phyloP scores from a whole-genome alignment of 1,140 invertebrate species.

The Rhagoletis zephyria region DNA sequence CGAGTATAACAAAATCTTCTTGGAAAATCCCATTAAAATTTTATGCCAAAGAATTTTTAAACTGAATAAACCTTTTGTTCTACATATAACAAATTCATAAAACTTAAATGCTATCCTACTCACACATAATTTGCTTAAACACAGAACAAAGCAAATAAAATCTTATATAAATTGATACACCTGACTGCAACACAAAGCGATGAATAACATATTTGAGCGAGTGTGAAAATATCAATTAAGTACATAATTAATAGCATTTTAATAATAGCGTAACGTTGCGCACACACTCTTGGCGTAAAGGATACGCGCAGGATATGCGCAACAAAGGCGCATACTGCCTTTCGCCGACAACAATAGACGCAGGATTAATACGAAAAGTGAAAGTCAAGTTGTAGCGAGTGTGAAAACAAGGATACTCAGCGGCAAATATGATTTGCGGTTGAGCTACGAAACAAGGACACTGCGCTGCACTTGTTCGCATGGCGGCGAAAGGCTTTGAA shows the following conservation, averaged over 20 bases:
- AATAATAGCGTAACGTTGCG: constrained; percentile 61
- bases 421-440: not conserved
- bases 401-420: not conserved
- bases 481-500: constrained; percentile 28
- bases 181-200: constrained; percentile 16
- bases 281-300: not conserved
- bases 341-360: not conserved
- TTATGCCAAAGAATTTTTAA: not conserved
- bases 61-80: not conserved
- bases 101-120: not conserved
- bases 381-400: constrained; percentile 7
- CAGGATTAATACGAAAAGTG: not conserved
- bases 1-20: not conserved
- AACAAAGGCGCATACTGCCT: not conserved
- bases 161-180: constrained; percentile 26
- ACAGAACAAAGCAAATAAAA: not conserved
- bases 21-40: not conserved
- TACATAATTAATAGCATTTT: constrained; percentile 62
- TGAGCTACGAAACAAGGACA: constrained; percentile 12
- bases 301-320: constrained; percentile 9
- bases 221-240: constrained; percentile 58
- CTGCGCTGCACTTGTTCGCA: constrained; percentile 14
- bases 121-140: constrained; percentile 31
- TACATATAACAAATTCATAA: not conserved
- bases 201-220: constrained; percentile 30